Evolutionary conservation across 2,113 vertebrate genomes (phyloP), one percentile per base, ranked within the genome.

Genomic region (Pelodiscus sinensis): DNA sequence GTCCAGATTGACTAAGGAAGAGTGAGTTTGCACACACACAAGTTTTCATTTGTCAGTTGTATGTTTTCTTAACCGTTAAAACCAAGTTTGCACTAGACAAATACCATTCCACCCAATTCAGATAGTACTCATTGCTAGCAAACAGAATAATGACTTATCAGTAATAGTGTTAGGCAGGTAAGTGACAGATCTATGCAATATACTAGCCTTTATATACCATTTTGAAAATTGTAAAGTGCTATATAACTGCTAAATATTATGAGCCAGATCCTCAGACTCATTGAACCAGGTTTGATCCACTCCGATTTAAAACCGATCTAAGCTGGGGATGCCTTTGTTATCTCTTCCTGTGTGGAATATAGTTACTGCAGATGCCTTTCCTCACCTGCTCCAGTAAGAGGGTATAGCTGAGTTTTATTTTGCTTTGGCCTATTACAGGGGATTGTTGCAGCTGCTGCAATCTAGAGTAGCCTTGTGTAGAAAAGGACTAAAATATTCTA

Each of bases 221-320:
- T 86, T 88, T 57, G 14, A 89, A 88, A 88, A 56, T 10, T 10
- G 1, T 57, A 29, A 6, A 8, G 31, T 77, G 16, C 9, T 79
- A 1, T 62, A 54, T 6, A 78, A 54, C 81, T 81, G 9, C 4
- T 88, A 19, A 9, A 2, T 77, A 27, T 38, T 52, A 85, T 0
- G 0, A 29, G n/a, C 77, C 82, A 88, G 78, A 65, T 90, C 54
- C 7, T 90, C 71, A 87, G 71, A 82, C 87, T 58, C 55, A 87
- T 51, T 92, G 81, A 92, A 44, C 83, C 3, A 83, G 52, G 90
- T 85, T 90, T 65, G 60, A 54, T 86, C 31, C 84, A 12, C 2
- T 65, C n/a, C 81, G 81, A 92, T 90, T 90, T 82, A 88, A 79
- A 90, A 52, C 31, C 60, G 16, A 16, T 14, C 29, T 65, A 31